These are phyloP conservation scores for Orchestia grillus DNA, from an alignment of 1,140 invertebrate genomes.

Conservation along the genomic window DNA sequence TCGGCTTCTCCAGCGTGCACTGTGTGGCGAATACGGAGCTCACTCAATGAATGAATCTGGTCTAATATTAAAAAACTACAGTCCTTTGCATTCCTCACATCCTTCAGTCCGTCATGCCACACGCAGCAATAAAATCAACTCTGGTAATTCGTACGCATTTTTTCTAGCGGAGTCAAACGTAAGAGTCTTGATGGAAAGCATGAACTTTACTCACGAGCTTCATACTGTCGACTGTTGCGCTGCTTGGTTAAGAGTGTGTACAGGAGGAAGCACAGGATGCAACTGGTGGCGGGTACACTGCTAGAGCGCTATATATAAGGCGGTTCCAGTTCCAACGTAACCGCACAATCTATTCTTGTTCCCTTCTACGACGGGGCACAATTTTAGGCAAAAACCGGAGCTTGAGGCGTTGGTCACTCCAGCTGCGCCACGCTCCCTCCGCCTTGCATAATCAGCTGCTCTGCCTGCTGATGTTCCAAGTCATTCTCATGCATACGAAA, in stretches of 20 bases:
- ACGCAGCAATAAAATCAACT: not conserved
- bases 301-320: not conserved
- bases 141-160: not conserved
- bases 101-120: not conserved
- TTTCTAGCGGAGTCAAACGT: not conserved
- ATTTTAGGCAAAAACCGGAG: not conserved
- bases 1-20: too few species aligned
- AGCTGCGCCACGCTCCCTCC: too few species aligned
- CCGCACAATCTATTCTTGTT: not conserved
- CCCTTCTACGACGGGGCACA: not conserved
- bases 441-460: not conserved
- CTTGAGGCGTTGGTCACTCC: not conserved
- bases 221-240: slow-evolving; percentile 1
- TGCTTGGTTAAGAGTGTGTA: not conserved
- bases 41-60: too few species aligned
- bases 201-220: slow-evolving; percentile 29
- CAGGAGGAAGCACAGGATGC: not conserved
- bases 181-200: not conserved
- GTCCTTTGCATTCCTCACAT: too few species aligned
- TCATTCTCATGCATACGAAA: not conserved
- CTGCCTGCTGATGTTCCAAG: not conserved
- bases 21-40: too few species aligned
- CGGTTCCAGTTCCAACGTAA: not conserved
- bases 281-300: not conserved
- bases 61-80: too few species aligned